Evolutionary conservation across 2,797 vertebrate species (phyloP).

Genomic region (Carduelis carduelis): DNA sequence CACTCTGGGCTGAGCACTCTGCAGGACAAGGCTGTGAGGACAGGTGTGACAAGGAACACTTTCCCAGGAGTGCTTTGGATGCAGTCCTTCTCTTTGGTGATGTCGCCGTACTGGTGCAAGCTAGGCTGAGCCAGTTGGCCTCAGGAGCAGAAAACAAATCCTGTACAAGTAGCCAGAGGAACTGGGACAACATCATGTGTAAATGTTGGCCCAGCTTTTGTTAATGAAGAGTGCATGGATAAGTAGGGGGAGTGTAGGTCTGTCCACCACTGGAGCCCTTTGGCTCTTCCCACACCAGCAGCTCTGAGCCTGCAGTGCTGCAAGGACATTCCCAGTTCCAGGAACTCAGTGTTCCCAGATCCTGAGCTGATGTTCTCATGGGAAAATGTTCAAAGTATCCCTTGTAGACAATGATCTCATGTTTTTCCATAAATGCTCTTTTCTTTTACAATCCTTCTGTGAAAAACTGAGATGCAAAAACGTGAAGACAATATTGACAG

Average conservation of each 20-base stretch:
- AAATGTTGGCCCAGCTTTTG: not conserved
- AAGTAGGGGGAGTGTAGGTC: not conserved
- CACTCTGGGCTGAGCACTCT: not conserved
- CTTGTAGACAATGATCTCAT: conserved; percentile 9
- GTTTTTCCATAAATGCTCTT: not conserved
- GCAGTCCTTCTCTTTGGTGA: not conserved
- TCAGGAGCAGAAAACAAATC: not conserved
- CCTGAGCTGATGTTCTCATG: not conserved
- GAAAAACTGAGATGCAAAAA: not conserved
- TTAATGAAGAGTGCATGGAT: fast-evolving
- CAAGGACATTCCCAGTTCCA: not conserved
- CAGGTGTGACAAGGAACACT: not conserved
- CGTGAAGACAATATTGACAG: not conserved
- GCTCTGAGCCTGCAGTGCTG: not conserved
- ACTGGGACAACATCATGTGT: not conserved
- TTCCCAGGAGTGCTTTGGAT: not conserved
- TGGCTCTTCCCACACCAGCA: not conserved
- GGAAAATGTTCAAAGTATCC: not conserved
- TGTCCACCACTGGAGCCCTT: not conserved
- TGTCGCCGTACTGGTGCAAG: not conserved
- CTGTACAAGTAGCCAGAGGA: not conserved
- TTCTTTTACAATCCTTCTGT: not conserved
- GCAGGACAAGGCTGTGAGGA: not conserved
- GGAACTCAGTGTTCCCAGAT: conserved; percentile 14
- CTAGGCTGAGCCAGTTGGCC: not conserved